Evolutionary conservation across 2,113 vertebrate species (phyloP), one percentile per base, ranked within the genome.

Genomic region (Saccopteryx bilineata): DNA sequence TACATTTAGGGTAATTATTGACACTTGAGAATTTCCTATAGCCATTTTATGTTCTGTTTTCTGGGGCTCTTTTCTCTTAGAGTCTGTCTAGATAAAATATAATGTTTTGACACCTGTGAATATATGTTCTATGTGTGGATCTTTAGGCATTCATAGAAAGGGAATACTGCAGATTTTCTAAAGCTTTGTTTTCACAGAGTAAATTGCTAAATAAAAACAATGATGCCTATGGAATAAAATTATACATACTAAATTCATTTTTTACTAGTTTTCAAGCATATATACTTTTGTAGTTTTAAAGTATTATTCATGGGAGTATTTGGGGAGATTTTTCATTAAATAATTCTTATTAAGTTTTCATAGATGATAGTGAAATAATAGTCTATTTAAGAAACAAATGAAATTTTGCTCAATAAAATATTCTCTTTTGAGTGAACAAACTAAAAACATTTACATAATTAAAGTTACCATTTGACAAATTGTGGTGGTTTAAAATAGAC

Each of bases 281-380:
- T 2, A 31, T 13, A 66, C 50, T 8, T 78, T 58, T 68, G 60
- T 33, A 52, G 46, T 72, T 78, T 92, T 17, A 95, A 58, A 90
- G 15, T 63, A 74, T 68, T n/a, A 23, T 78, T 78, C 23, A 52
- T 60, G 33, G 2, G 58, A 58, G 13, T 28, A 75, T 18, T 81
- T 50, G 52, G 24, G 13, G 63, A 89, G 31, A 18, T 78, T 50
- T 86, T 86, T 50, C 48, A 68, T 87, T 90, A 61, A 75, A 46
- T 93, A 82, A 48, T 75, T 90, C n/a, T 81, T 63, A 68, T 65
- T 50, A 19, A 90, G 31, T 52, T 81, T 71, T 86, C n/a, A 85
- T 7, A 93, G 31, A 85, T 60, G 3, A 91, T 39, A 80, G 56
- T 72, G 46, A 91, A 81, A 39, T 54, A 46, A 26, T 81, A 81